phyloP scores from a whole-genome alignment of 1,140 invertebrate genomes.

The Eumaeus atala region DNA sequence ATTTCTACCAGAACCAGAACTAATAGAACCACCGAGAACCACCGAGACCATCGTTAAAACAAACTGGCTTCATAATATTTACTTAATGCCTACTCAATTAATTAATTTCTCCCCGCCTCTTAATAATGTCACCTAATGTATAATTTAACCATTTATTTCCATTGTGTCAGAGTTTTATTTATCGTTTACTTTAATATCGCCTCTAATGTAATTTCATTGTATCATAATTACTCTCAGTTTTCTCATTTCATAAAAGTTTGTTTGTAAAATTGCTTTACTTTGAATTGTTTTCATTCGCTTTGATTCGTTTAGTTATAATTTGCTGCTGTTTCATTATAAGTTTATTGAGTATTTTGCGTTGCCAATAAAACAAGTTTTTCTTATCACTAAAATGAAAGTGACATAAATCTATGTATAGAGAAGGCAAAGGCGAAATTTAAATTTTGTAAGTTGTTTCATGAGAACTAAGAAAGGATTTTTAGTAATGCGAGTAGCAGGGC shows the following conservation, averaged over 20 bases:
- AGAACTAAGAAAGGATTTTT: too few species aligned
- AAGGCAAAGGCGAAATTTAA: too few species aligned
- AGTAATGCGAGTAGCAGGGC: too few species aligned
- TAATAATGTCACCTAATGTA: constrained; percentile 19
- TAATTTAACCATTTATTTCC: constrained; percentile 26
- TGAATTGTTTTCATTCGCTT: background rate
- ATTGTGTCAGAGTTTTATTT: constrained; percentile 25
- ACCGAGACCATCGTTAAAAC: constrained; percentile 4
- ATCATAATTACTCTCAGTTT: too few species aligned
- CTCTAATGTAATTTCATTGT: constrained; percentile 14
- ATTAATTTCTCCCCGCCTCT: constrained; percentile 10
- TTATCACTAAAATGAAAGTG: too few species aligned
- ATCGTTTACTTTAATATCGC: constrained; percentile 16
- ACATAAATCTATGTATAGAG: too few species aligned
- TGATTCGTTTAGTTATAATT: background rate
- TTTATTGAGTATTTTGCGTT: too few species aligned
- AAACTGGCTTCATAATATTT: constrained; percentile 23
- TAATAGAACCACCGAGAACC: too few species aligned
- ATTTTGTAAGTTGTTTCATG: too few species aligned
- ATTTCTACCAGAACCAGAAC: too few species aligned
- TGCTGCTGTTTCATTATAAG: background rate
- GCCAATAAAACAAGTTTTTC: too few species aligned
- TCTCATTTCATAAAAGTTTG: constrained; percentile 18
- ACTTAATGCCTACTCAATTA: constrained; percentile 28
- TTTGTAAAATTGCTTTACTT: constrained; percentile 17